Conservation (phyloP, 2,888 invertebrate genomes). For the Chrysodeixis includens region DNA sequence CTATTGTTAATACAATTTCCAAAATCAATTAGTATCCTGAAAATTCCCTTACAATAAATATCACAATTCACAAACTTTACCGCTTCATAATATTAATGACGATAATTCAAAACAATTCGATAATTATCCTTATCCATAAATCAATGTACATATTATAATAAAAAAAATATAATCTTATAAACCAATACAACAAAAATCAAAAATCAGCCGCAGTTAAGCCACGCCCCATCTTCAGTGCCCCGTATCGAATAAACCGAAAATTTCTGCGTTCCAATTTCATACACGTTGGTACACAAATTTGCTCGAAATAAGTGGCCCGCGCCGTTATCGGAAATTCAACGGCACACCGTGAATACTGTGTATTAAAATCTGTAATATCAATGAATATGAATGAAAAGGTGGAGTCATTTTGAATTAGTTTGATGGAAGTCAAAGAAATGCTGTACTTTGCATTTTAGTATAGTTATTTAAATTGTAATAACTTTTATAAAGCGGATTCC, state of each 20-base stretch:
- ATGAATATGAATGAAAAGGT: conserved; percentile 31
- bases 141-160: too few species aligned
- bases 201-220: conserved; percentile 18
- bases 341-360: conserved; percentile 60
- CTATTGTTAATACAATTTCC: too few species aligned
- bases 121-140: too few species aligned
- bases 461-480: too few species aligned
- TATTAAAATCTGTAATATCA: conserved; percentile 57
- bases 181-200: conserved; percentile 11
- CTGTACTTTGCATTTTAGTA: too few species aligned
- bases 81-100: too few species aligned
- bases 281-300: conserved; percentile 78
- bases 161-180: too few species aligned
- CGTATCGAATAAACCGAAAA: conserved; percentile 47
- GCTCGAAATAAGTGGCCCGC: conserved; percentile 75
- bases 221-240: conserved; percentile 29
- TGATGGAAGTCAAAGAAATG: conserved; percentile 14
- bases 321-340: conserved; percentile 76
- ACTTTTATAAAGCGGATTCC: too few species aligned
- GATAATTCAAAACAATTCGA: too few species aligned
- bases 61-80: too few species aligned
- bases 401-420: conserved; percentile 36
- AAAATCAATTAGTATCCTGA: too few species aligned
- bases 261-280: conserved; percentile 73
- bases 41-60: too few species aligned